Percentiles rank a stretch among this genome's conserved stretches.
phyloP scores from a whole-genome alignment of 1,140 invertebrate species.

The Aphis gossypii region DNA sequence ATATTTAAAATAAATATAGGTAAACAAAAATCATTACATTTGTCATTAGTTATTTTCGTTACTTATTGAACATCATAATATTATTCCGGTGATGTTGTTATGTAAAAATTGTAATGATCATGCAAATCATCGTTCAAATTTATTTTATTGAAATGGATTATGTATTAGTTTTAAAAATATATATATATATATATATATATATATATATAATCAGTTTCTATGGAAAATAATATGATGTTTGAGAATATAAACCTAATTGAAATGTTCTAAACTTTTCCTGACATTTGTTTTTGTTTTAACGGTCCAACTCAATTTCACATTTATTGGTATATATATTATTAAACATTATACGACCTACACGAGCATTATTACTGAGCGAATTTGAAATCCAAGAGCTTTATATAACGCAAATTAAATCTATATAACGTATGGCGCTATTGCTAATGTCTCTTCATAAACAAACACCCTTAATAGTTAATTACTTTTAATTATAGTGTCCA shows the following conservation, averaged over 20 bases:
- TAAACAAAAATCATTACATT: no score
- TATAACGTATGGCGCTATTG: neutral
- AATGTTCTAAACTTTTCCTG: neutral
- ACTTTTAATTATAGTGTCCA: neutral
- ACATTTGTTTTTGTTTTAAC: neutral
- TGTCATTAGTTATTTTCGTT: neutral
- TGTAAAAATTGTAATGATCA: neutral
- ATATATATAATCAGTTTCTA: neutral
- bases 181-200: no score
- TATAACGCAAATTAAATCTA: neutral
- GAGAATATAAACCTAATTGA: neutral
- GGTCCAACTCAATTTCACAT: neutral
- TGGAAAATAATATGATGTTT: neutral
- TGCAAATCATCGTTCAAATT: neutral
- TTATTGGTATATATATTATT: neutral
- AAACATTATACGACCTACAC: neutral
- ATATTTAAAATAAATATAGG: no score
- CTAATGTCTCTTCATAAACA: neutral
- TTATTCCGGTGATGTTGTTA: neutral
- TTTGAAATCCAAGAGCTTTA: neutral
- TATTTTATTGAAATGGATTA: neutral
- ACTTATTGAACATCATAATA: neutral
- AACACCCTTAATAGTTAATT: neutral
- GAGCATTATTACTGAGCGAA: neutral
- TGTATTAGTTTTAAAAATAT: neutral